phyloP scores from a whole-genome alignment of 2,888 invertebrate species.

The Acanthosepion esculentum region DNA sequence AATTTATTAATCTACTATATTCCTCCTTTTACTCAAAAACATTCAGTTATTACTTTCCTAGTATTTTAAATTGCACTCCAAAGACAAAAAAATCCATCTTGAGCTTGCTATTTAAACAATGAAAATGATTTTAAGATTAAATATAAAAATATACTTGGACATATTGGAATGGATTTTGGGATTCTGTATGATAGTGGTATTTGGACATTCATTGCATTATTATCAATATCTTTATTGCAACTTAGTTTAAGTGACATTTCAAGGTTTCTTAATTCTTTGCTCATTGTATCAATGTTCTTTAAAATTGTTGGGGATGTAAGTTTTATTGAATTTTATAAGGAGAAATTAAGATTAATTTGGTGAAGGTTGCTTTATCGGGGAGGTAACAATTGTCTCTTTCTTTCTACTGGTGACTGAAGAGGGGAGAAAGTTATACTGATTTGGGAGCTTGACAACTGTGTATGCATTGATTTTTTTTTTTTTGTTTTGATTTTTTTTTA shows the following conservation, averaged over 20 bases:
- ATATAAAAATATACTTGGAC: too few relatives aligned
- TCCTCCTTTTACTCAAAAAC: too few relatives aligned
- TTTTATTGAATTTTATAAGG: neutral
- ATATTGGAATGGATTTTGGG: too few relatives aligned
- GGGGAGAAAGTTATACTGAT: neutral
- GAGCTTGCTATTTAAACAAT: too few relatives aligned
- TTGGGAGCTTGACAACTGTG: conserved; percentile 20
- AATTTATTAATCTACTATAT: too few relatives aligned
- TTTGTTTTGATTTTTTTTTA: too few relatives aligned
- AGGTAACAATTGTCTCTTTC: neutral
- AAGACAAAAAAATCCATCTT: too few relatives aligned
- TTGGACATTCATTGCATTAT: neutral
- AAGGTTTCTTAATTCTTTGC: neutral
- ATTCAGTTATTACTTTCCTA: too few relatives aligned
- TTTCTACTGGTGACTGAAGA: neutral
- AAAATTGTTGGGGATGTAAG: neutral
- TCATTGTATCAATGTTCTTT: neutral
- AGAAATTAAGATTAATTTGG: neutral
- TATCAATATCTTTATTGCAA: neutral
- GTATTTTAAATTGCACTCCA: too few relatives aligned
- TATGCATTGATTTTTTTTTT: neutral
- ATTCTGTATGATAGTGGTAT: neutral
- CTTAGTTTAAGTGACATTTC: neutral
- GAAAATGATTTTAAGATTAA: too few relatives aligned
- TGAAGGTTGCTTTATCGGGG: too few relatives aligned